Evolutionary conservation across 2,113 vertebrate species (phyloP).

Genomic region (Crocuta crocuta): DNA sequence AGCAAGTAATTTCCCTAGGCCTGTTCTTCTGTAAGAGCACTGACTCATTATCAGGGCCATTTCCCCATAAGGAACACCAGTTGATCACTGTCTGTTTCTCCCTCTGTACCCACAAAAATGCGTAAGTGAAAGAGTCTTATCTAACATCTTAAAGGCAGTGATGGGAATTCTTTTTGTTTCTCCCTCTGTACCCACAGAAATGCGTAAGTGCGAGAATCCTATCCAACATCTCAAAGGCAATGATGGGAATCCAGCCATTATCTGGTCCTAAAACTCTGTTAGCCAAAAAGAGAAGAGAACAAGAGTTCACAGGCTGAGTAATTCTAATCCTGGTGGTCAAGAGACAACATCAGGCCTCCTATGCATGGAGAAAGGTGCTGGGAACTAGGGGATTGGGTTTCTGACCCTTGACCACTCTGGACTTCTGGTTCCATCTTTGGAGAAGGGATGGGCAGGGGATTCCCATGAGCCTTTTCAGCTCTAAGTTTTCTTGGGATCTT

Average conservation of each 20-base stretch:
- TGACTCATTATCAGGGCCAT: background rate
- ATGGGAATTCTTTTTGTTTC: background rate
- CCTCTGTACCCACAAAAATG: background rate
- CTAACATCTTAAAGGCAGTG: background rate
- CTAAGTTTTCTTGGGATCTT: background rate
- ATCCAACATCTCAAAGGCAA: background rate
- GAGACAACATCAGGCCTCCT: background rate
- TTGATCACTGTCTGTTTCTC: background rate
- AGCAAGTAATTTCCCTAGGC: background rate
- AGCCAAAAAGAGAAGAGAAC: background rate
- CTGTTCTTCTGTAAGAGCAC: background rate
- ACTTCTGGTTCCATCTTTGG: background rate
- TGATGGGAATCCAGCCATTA: background rate
- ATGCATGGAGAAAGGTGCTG: background rate
- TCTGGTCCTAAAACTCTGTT: background rate
- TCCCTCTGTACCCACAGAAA: background rate
- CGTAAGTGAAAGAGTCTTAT: background rate
- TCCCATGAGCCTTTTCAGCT: background rate
- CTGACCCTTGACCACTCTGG: background rate
- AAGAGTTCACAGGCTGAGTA: background rate
- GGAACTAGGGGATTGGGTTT: background rate
- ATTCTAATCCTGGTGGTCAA: background rate
- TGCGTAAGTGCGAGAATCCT: background rate
- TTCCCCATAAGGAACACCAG: background rate
- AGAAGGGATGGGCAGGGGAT: background rate